Base-by-base conservation (phyloP, 2,113 vertebrate species). In the Neolamprologus devosi region DNA sequence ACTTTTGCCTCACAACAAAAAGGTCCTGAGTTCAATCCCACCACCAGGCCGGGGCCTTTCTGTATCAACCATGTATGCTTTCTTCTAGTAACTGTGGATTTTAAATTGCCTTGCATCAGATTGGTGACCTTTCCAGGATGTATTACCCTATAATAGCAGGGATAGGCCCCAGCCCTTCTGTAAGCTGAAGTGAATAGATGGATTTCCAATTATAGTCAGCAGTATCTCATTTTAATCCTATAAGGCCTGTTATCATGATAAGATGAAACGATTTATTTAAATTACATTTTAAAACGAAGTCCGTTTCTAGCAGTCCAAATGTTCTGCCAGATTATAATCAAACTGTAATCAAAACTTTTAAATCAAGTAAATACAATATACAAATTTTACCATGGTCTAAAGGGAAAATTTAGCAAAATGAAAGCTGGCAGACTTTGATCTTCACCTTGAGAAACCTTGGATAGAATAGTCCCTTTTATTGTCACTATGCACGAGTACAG, bases 381-480 rank as follows among this genome's bases (percentile, higher is more conserved):
- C 26, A 17, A 30, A 58, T 58, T 2, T 58, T 58, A 3, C 1
- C 8, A 17, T 30, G 14, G 23, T 57, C 23, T 57, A 57, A 57
- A 57, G 55, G 23, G 23, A 57, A 16, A 2, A 5, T 3, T 28
- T 57, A 14, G 54, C 54, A 26, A 57, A 57, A 14, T 16, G 23
- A 1, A 57, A 28, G 0, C 1, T 57, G 55, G 2, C 14, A 16
- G 55, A 30, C 26, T 58, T 58, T 57, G 54, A 57, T 26, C 17
- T 35, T 63, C 17, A n/a, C 17, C 17, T 63, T 33, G 16, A 33
- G 58, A 63, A 65, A n/a, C 60, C 2, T 58, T 58, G 26, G 26
- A 10, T 2, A 10, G 57, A 60, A 30, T 30, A 30, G 26, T 30
- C 6, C 2, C 14, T 60, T 60, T 60, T 30, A 17, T 30, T 30